Evolutionary conservation across 2,797 vertebrate genomes (phyloP).

Genomic region (Gobio occitaniae): DNA sequence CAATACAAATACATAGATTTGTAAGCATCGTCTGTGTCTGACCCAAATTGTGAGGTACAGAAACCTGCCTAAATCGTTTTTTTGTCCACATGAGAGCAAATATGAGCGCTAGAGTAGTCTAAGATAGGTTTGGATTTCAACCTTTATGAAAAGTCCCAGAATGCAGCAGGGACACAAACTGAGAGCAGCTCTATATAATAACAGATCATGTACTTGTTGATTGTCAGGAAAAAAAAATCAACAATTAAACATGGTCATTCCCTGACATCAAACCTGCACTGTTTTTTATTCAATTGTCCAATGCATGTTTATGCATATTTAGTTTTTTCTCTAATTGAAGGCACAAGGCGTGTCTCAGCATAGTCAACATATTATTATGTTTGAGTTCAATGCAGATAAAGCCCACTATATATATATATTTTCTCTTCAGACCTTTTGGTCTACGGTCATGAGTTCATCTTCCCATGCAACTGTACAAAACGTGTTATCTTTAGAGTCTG

Average conservation of each 20-base stretch:
- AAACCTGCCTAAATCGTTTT: not conserved
- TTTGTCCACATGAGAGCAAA: conserved; percentile 31
- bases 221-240: conserved; percentile 41
- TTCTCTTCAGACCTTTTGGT: conserved; percentile 18
- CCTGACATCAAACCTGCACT: conserved; percentile 24
- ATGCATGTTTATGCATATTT: conserved; percentile 44
- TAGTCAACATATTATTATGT: conserved; percentile 18
- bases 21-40: conserved; percentile 42
- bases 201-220: conserved; percentile 22
- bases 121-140: not conserved
- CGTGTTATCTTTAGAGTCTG: conserved; percentile 1
- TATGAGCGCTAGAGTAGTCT: not conserved
- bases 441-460: conserved; percentile 18
- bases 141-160: not conserved
- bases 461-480: conserved; percentile 33
- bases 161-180: not conserved
- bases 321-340: conserved; percentile 66
- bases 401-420: not conserved
- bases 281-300: not conserved
- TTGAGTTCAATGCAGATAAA: conserved; percentile 7
- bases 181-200: not conserved
- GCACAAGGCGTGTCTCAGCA: conserved; percentile 68
- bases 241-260: not conserved
- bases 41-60: not conserved
- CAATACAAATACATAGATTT: conserved; percentile 67